Evolutionary conservation across 1,140 invertebrate genomes (phyloP).

Genomic region (Oncopeltus fasciatus): DNA sequence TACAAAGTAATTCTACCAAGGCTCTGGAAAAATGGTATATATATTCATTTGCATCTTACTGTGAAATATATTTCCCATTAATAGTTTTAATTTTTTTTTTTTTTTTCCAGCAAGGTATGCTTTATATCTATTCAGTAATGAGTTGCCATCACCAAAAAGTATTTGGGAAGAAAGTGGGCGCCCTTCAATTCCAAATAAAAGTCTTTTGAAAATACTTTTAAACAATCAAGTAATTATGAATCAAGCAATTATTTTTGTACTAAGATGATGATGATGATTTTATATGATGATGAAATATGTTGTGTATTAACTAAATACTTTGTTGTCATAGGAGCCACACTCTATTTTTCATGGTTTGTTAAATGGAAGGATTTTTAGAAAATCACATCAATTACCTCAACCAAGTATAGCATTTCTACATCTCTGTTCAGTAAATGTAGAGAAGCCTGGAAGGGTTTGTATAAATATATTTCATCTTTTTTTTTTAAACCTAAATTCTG

Average conservation of each 20-base stretch:
- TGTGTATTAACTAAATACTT: neutral
- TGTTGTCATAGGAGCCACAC: neutral
- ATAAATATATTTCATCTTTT: no score
- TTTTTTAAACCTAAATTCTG: no score
- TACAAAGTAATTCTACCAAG: neutral
- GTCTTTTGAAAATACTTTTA: no score
- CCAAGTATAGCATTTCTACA: neutral
- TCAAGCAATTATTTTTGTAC: no score
- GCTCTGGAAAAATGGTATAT: neutral
- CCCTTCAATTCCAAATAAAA: neutral
- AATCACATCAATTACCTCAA: neutral
- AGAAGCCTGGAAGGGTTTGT: neutral
- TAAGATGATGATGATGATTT: no score
- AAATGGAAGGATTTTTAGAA: neutral
- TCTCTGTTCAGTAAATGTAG: neutral
- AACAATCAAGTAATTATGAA: no score
- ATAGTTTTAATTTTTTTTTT: no score
- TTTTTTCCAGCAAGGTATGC: slow-evolving; percentile 11
- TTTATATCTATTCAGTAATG: slow-evolving; percentile 12
- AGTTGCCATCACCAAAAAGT: slow-evolving; percentile 4
- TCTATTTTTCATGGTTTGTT: neutral
- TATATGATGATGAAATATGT: no score
- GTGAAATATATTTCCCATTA: neutral
- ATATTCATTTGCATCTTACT: neutral
- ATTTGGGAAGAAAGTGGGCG: neutral